These are phyloP conservation scores for Eubasilissa regina DNA, from an alignment of 1,140 invertebrate genomes.

Conservation along the genomic window DNA sequence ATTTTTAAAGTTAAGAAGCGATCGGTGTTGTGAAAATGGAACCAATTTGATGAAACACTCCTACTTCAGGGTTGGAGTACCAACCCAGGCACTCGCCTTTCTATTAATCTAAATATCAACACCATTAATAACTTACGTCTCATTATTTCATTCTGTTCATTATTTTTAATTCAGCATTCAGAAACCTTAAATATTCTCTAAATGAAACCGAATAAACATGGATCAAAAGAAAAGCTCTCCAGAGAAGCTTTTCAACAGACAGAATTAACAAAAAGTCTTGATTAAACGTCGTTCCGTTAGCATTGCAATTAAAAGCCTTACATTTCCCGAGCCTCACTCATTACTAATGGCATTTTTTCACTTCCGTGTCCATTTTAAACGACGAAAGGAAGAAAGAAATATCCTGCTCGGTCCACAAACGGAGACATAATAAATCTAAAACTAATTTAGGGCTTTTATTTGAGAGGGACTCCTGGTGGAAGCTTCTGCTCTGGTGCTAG, in stretches of 20 bases:
- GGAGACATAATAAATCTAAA: conserved; percentile 2
- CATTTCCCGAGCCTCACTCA: neutral
- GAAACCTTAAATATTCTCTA: too few species aligned
- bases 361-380: neutral
- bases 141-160: too few species aligned
- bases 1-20: too few species aligned
- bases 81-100: too few species aligned
- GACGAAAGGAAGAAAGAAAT: neutral
- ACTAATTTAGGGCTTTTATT: conserved; percentile 4
- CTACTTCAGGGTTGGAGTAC: too few species aligned
- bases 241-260: neutral
- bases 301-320: conserved; percentile 9
- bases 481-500: too few species aligned
- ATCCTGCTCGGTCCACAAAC: neutral
- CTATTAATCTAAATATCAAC: too few species aligned
- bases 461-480: too few species aligned
- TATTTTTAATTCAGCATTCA: too few species aligned
- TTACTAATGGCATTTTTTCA: neutral
- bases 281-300: conserved; percentile 8
- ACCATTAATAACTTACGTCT: too few species aligned
- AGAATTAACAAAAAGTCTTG: conserved; percentile 5
- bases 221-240: neutral
- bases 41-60: too few species aligned
- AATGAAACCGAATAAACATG: conserved; percentile 6
- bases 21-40: too few species aligned